phyloP scores from a whole-genome alignment of 37 sponge, comb jelly and placozoan species.

The Geodia barretti region DNA sequence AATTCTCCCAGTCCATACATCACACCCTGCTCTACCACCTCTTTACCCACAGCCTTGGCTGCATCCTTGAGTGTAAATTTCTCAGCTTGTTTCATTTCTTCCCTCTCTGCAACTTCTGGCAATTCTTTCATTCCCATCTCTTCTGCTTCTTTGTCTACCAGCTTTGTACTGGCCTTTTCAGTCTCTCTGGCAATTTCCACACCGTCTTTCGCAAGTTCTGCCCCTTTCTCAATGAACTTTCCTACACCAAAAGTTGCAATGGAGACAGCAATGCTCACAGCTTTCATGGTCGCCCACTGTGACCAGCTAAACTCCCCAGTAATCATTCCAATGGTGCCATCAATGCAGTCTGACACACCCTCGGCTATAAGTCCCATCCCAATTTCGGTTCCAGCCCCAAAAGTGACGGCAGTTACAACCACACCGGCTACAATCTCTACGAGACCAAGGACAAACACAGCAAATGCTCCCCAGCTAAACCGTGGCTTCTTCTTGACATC shows the following conservation, averaged over 20 bases:
- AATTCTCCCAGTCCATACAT: background rate
- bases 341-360: conserved; percentile 30
- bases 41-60: conserved; percentile 16
- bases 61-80: conserved; percentile 14
- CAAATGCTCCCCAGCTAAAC: conserved; percentile 24
- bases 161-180: background rate
- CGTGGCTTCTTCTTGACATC: conserved; percentile 6
- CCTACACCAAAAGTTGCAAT: conserved; percentile 13
- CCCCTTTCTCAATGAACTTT: conserved; percentile 1
- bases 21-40: conserved; percentile 5
- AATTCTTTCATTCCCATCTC: background rate
- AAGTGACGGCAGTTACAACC: background rate
- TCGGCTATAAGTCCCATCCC: conserved; percentile 33
- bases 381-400: background rate
- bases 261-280: conserved; percentile 8
- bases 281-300: conserved; percentile 24
- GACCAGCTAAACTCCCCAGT: conserved; percentile 14
- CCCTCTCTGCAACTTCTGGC: background rate
- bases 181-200: background rate
- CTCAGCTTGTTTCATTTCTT: background rate
- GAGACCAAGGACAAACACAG: conserved; percentile 18
- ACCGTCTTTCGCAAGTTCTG: background rate
- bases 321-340: conserved; percentile 19
- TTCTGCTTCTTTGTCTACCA: background rate
- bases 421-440: conserved; percentile 22